These are phyloP conservation scores for Aphidoletes aphidimyza DNA, from an alignment of 2,888 invertebrate genomes.

Conservation along the genomic window DNA sequence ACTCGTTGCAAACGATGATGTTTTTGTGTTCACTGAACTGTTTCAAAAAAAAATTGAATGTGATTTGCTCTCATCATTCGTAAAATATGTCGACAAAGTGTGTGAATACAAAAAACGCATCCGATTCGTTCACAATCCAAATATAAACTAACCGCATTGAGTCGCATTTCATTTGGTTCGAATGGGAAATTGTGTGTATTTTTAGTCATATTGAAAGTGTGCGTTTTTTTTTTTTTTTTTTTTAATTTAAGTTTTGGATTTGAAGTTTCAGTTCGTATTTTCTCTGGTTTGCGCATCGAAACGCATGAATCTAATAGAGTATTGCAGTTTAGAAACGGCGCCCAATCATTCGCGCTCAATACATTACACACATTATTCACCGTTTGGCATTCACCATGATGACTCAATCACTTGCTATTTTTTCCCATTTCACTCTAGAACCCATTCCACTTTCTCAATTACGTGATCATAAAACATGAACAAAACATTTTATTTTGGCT, in stretches of 20 bases:
- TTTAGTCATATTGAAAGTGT: neutral
- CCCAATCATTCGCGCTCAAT: neutral
- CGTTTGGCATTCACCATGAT: neutral
- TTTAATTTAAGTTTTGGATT: neutral
- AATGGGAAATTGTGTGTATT: conserved; percentile 26
- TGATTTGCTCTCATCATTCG: too few species aligned
- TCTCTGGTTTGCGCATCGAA: neutral
- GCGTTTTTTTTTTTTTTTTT: neutral
- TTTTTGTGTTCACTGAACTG: too few species aligned
- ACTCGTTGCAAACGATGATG: too few species aligned
- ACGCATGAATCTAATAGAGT: neutral
- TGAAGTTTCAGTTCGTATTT: neutral
- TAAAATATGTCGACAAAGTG: too few species aligned
- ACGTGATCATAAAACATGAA: conserved; percentile 33
- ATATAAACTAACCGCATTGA: conserved; percentile 47
- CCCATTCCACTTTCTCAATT: neutral
- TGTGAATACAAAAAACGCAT: neutral
- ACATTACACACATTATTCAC: neutral
- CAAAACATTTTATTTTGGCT: neutral
- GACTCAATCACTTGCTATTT: conserved; percentile 5
- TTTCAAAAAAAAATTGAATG: too few species aligned
- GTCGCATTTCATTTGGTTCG: conserved; percentile 23
- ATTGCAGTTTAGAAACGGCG: neutral
- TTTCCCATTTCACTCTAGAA: neutral
- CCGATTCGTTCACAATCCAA: conserved; percentile 42